Percentiles rank a stretch among this genome's conserved stretches.
Conservation (phyloP, 1,140 invertebrate genomes). For the Drosophila micromelanica region DNA sequence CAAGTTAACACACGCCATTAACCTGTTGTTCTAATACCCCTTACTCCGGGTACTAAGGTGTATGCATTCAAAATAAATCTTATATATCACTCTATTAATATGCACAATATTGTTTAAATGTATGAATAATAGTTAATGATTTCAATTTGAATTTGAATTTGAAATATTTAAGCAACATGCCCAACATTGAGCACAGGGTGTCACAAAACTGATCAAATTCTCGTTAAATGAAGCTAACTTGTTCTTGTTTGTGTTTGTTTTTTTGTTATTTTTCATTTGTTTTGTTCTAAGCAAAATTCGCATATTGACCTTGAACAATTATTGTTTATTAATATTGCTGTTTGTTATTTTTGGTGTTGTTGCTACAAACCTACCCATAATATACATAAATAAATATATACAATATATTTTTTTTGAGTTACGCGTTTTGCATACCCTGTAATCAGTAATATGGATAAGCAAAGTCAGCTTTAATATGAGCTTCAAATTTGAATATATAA, state of each 20-base stretch:
- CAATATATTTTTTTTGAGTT: conserved; percentile 32
- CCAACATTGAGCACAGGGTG: conserved; percentile 2
- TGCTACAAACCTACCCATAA: neutral
- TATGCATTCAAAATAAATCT: neutral
- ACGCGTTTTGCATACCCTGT: conserved; percentile 34
- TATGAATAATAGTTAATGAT: no score
- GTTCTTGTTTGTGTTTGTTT: conserved; percentile 24
- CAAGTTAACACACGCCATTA: conserved; percentile 5
- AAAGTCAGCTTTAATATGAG: neutral
- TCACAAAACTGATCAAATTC: neutral
- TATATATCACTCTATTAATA: neutral
- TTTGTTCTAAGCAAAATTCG: conserved; percentile 63
- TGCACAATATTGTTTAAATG: neutral
- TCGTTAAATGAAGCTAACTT: neutral
- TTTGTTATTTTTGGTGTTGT: conserved; percentile 25
- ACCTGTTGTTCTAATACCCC: conserved; percentile 28
- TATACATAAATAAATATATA: neutral
- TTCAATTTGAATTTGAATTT: no score
- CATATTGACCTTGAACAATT: conserved; percentile 71
- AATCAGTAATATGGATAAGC: neutral
- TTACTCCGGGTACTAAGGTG: neutral
- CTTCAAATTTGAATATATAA: no score
- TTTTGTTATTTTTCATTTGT: conserved; percentile 51
- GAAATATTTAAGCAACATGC: neutral
- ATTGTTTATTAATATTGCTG: conserved; percentile 71